Conservation (phyloP, 2,113 vertebrate genomes). For the Lates calcarifer region DNA sequence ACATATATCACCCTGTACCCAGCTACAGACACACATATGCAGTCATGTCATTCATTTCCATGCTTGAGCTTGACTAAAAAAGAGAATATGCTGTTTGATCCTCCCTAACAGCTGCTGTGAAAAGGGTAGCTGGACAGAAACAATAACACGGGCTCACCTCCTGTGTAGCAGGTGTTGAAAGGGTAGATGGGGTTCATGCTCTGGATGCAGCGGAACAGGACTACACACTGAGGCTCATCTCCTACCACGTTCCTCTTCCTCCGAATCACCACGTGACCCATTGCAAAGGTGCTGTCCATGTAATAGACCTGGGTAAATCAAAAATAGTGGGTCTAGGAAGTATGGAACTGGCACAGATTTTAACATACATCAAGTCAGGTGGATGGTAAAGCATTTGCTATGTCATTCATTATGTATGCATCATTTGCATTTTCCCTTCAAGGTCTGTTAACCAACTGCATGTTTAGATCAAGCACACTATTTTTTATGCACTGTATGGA, state of each 20-base stretch:
- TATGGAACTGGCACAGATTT: background rate
- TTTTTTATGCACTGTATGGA: background rate
- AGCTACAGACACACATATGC: background rate
- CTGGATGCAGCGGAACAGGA: constrained; percentile 94
- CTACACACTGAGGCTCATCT: constrained; percentile 89
- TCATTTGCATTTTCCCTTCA: constrained; percentile 42
- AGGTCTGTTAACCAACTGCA: constrained; percentile 43
- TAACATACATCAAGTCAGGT: background rate
- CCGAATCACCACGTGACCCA: constrained; percentile 94
- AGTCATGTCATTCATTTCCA: background rate
- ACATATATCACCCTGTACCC: background rate
- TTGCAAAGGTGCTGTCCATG: constrained; percentile 89
- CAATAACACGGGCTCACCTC: constrained; percentile 88
- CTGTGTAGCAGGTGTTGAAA: constrained; percentile 97
- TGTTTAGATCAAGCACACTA: constrained; percentile 18
- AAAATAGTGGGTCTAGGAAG: background rate
- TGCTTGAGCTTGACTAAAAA: constrained; percentile 11
- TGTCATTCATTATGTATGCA: background rate
- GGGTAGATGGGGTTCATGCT: constrained; percentile 89
- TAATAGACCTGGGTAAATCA: constrained; percentile 89
- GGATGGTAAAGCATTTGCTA: background rate
- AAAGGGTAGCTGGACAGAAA: background rate
- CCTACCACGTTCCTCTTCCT: constrained; percentile 92
- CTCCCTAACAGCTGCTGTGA: constrained; percentile 22
- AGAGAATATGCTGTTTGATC: background rate